A percentile compares a stretch with the other conserved stretches of the same genome.
phyloP scores from a whole-genome alignment of 2,797 vertebrate genomes.

The Hyperoplus lanceolatus region DNA sequence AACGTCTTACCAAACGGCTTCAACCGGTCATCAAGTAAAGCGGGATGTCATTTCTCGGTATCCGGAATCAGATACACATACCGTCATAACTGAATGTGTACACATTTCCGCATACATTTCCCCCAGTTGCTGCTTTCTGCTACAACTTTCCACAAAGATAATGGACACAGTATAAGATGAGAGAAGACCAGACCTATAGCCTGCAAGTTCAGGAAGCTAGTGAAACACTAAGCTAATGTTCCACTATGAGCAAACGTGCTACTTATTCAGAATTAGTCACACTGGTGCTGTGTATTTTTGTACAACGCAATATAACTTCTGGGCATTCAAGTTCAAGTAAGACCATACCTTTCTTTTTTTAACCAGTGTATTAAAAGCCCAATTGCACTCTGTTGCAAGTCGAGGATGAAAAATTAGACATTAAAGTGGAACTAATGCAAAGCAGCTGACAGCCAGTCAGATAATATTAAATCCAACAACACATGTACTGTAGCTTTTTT shows the following conservation, averaged over 20 bases:
- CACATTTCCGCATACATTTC: constrained; percentile 1
- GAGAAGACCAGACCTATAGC: constrained; percentile 23
- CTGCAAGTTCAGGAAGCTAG: constrained; percentile 14
- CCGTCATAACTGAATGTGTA: neutral
- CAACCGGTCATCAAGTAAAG: constrained; percentile 14
- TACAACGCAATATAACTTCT: constrained; percentile 8
- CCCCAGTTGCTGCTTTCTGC: constrained; percentile 2
- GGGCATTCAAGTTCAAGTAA: neutral
- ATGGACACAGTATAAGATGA: neutral
- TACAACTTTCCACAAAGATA: neutral
- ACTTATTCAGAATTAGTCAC: constrained; percentile 1
- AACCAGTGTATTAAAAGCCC: neutral
- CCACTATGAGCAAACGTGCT: neutral
- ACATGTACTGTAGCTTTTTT: neutral
- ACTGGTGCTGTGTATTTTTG: constrained; percentile 5
- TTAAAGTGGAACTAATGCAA: neutral
- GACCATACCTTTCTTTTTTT: neutral
- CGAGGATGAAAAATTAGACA: constrained; percentile 3
- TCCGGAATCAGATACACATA: neutral
- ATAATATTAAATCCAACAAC: neutral
- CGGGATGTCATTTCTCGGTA: neutral
- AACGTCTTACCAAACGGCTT: constrained; percentile 46
- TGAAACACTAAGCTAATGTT: neutral
- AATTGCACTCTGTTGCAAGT: neutral
- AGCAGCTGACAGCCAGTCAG: neutral